Conservation (phyloP, 2,113 vertebrate genomes). For the Pluvialis apricaria region DNA sequence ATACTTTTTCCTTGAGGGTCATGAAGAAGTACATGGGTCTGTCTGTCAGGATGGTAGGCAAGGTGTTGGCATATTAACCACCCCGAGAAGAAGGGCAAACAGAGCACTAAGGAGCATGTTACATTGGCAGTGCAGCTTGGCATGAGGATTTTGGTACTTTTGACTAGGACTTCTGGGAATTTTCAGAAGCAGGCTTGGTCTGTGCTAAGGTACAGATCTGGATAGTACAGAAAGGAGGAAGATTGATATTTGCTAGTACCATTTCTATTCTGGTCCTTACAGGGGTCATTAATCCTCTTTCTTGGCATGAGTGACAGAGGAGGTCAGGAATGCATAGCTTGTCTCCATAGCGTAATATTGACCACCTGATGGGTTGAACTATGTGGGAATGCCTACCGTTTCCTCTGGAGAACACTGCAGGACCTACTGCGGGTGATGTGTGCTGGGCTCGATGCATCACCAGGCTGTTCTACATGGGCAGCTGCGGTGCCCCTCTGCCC, state of each 20-base stretch:
- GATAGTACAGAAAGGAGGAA: not conserved
- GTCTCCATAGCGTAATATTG: not conserved
- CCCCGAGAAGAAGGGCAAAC: not conserved
- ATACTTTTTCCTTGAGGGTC: not conserved
- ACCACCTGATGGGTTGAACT: not conserved
- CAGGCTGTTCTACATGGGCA: not conserved
- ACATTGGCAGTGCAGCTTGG: not conserved
- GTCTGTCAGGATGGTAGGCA: not conserved
- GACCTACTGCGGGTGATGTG: accelerated
- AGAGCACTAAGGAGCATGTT: not conserved
- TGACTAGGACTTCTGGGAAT: not conserved
- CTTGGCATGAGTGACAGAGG: not conserved
- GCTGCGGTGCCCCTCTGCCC: not conserved
- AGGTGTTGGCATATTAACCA: not conserved
- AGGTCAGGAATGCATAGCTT: not conserved
- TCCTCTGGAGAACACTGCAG: not conserved
- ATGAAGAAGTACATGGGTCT: not conserved
- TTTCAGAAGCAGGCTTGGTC: not conserved
- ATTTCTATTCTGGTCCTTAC: not conserved
- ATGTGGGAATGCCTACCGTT: not conserved
- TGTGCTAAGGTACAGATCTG: not conserved
- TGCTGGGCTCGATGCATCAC: not conserved
- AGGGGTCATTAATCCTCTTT: not conserved
- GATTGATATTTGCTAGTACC: not conserved
- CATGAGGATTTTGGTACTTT: not conserved